A percentile compares a stretch with the other conserved stretches of the same genome.
phyloP scores from a whole-genome alignment of 2,113 vertebrate genomes.

The Apteryx owenii region DNA sequence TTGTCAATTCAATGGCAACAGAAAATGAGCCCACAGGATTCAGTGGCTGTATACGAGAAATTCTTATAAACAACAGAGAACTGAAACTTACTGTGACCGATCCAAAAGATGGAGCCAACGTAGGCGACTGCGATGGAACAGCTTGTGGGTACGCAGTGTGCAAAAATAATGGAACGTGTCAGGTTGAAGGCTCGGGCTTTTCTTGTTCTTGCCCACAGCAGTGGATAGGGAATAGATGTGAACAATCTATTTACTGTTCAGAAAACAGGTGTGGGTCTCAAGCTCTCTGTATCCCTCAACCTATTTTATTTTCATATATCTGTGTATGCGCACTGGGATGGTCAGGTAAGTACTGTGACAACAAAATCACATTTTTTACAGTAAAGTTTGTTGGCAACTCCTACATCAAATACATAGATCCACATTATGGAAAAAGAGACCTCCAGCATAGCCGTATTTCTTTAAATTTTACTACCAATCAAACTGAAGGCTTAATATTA shows the following conservation, averaged over 20 bases:
- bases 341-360: slow-evolving; percentile 80
- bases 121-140: slow-evolving; percentile 89
- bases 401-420: slow-evolving; percentile 84
- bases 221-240: slow-evolving; percentile 81
- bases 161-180: slow-evolving; percentile 80
- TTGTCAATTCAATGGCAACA: slow-evolving; percentile 76
- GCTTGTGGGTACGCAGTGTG: slow-evolving; percentile 85
- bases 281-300: slow-evolving; percentile 75
- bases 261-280: slow-evolving; percentile 76
- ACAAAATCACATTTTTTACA: slow-evolving; percentile 67
- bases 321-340: slow-evolving; percentile 84
- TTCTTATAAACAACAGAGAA: slow-evolving; percentile 80
- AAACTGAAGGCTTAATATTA: slow-evolving; percentile 76
- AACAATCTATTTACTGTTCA: slow-evolving; percentile 77
- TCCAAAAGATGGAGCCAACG: slow-evolving; percentile 79
- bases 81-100: slow-evolving; percentile 81
- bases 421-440: slow-evolving; percentile 77
- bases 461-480: slow-evolving; percentile 81
- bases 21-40: slow-evolving; percentile 80
- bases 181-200: slow-evolving; percentile 57
- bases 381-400: slow-evolving; percentile 82
- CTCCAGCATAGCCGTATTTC: slow-evolving; percentile 78
- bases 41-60: slow-evolving; percentile 82
- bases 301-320: slow-evolving; percentile 62
- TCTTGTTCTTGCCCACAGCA: slow-evolving; percentile 77